Percentiles rank a stretch among this genome's conserved stretches.
Evolutionary conservation across 2,113 vertebrate genomes (phyloP).

Genomic region (Aptenodytes patagonicus): DNA sequence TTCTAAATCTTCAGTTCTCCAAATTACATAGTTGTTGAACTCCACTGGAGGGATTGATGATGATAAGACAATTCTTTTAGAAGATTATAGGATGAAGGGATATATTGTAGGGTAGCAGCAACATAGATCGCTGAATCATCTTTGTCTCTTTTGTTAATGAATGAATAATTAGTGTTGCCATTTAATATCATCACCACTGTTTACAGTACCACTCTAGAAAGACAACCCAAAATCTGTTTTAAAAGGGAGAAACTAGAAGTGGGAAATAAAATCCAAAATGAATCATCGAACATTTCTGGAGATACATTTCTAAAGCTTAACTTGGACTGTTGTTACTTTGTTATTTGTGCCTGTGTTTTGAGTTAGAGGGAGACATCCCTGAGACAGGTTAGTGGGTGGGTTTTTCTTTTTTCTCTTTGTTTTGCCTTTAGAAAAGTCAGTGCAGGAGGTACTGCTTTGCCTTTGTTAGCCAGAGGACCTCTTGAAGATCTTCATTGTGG

Average conservation of each 20-base stretch:
- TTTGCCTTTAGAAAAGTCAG: not conserved
- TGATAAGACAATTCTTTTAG: not conserved
- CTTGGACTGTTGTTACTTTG: not conserved
- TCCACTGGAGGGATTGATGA: not conserved
- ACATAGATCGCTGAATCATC: not conserved
- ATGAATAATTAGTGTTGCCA: not conserved
- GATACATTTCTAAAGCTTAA: not conserved
- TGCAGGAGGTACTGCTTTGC: not conserved
- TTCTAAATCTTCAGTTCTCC: not conserved
- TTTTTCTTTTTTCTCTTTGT: not conserved
- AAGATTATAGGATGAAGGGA: not conserved
- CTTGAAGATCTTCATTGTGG: not conserved
- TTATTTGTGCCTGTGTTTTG: not conserved
- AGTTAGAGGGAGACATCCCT: not conserved
- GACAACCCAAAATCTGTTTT: not conserved
- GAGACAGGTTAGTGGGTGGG: not conserved
- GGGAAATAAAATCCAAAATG: not conserved
- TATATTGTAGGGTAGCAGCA: not conserved
- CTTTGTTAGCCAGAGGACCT: not conserved
- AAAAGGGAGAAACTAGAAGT: not conserved
- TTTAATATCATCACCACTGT: not conserved
- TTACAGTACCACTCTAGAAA: not conserved
- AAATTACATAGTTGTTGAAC: not conserved
- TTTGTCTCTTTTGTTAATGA: not conserved
- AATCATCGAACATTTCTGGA: not conserved